Evolutionary conservation across 1,140 invertebrate species (phyloP).

Genomic region (Formica exsecta): DNA sequence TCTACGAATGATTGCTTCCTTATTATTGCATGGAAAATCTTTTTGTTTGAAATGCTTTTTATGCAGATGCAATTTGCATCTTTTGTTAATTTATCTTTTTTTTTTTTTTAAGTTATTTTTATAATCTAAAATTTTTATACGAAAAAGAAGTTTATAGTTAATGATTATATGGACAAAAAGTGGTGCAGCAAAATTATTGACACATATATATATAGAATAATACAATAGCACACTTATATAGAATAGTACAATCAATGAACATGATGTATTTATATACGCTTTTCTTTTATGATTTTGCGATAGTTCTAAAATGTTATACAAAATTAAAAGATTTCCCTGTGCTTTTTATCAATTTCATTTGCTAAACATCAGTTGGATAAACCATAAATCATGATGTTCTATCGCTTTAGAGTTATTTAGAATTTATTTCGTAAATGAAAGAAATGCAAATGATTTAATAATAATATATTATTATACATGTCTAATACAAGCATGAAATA

Average conservation of each 20-base stretch:
- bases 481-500: constrained; percentile 46
- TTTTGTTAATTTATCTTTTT: constrained; percentile 28
- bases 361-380: not conserved
- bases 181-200: constrained; percentile 12
- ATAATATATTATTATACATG: not conserved
- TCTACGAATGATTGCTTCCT: constrained; percentile 54
- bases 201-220: not conserved
- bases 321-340: not conserved
- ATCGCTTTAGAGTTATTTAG: constrained; percentile 1
- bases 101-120: not conserved
- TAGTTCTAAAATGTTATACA: not conserved
- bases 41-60: constrained; percentile 45
- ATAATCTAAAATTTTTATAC: not conserved
- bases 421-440: constrained; percentile 13
- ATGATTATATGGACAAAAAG: constrained; percentile 22
- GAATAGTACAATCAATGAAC: not conserved
- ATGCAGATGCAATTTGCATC: constrained; percentile 29
- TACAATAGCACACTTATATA: not conserved
- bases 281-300: not conserved
- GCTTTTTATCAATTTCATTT: not conserved
- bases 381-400: not conserved
- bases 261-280: not conserved
- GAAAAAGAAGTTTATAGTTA: not conserved
- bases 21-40: constrained; percentile 69
- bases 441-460: not conserved